Evolutionary conservation across 2,888 invertebrate species (phyloP).

Genomic region (Cristatella mucedo): DNA sequence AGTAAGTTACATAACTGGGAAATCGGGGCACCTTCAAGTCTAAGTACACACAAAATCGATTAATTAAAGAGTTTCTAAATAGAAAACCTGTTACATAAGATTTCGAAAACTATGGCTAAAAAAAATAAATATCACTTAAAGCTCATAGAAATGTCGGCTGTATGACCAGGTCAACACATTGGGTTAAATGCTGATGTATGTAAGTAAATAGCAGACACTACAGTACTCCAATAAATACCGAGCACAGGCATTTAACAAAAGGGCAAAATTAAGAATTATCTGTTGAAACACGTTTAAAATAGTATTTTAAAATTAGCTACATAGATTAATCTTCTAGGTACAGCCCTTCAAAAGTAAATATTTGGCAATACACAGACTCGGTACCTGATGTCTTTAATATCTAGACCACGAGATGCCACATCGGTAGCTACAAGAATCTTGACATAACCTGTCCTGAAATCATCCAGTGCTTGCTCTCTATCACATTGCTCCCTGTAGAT

Average conservation of each 20-base stretch:
- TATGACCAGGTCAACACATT: too few species aligned
- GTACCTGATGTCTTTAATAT: conserved; percentile 46
- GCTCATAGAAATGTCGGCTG: too few species aligned
- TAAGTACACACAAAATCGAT: too few species aligned
- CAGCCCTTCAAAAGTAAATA: background rate
- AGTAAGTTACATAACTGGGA: too few species aligned
- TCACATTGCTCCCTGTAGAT: conserved; percentile 50
- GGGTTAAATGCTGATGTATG: too few species aligned
- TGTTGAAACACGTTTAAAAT: too few species aligned
- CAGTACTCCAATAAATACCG: background rate
- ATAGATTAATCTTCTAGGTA: background rate
- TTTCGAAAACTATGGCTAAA: too few species aligned
- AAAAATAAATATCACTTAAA: too few species aligned
- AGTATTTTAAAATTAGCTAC: too few species aligned
- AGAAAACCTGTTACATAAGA: too few species aligned
- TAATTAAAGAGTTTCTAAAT: too few species aligned
- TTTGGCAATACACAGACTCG: background rate
- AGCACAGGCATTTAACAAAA: background rate
- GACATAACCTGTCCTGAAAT: conserved; percentile 61
- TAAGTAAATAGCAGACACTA: background rate
- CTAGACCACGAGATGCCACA: conserved; percentile 81
- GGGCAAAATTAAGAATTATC: background rate
- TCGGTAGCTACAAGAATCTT: conserved; percentile 80
- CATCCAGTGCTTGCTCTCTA: conserved; percentile 54
- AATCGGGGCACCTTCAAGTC: too few species aligned